Conservation (phyloP, 2,888 invertebrate genomes). For the Chorisops tibialis region DNA sequence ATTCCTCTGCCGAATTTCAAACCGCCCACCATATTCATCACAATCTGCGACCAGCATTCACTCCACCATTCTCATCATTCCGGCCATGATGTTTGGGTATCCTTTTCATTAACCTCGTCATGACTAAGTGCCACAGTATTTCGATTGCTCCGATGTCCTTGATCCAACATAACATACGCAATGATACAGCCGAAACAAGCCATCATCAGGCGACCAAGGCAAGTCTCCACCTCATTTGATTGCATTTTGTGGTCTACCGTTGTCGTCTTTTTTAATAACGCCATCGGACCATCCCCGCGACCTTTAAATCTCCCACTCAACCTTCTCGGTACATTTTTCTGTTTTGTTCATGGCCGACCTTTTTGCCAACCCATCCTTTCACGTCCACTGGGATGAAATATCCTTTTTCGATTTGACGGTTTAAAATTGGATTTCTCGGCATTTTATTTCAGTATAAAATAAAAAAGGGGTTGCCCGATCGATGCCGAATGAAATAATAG, state of each 20-base stretch:
- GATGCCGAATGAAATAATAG: not conserved
- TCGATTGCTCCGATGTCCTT: not conserved
- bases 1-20: no score
- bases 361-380: not conserved
- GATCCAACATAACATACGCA: not conserved
- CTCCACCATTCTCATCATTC: not conserved
- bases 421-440: conserved; percentile 33
- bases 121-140: not conserved
- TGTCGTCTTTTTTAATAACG: conserved; percentile 22
- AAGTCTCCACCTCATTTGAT: conserved; percentile 28
- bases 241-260: conserved; percentile 31
- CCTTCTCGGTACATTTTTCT: conserved; percentile 9
- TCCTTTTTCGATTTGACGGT: conserved; percentile 31
- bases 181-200: not conserved
- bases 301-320: conserved; percentile 1
- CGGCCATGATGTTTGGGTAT: conserved; percentile 31
- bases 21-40: not conserved
- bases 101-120: conserved; percentile 32
- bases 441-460: conserved; percentile 13
- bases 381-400: conserved; percentile 17
- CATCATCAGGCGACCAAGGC: not conserved
- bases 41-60: not conserved
- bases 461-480: conserved; percentile 29
- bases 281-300: not conserved
- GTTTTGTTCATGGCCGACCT: not conserved